These are phyloP conservation scores for Cheilosia scutellata DNA, from an alignment of 2,888 invertebrate species.

Conservation along the genomic window DNA sequence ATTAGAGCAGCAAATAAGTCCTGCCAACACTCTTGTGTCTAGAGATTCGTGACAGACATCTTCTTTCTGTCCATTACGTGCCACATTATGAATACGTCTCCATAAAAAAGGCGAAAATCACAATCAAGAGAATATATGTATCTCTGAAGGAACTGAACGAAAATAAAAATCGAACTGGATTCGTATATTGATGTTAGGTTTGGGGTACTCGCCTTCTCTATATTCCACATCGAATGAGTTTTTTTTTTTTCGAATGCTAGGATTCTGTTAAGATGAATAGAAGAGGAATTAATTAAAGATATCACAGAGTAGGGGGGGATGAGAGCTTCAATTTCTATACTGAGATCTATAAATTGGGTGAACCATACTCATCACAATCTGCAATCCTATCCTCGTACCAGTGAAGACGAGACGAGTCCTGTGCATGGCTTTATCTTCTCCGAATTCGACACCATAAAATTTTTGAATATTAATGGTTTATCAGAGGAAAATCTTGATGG, in stretches of 20 bases:
- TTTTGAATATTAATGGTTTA: slow-evolving; percentile 59
- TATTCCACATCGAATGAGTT: slow-evolving; percentile 8
- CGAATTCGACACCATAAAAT: slow-evolving; percentile 64
- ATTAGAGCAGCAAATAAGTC: slow-evolving; percentile 39
- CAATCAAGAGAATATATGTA: slow-evolving; percentile 9
- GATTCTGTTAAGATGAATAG: slow-evolving; percentile 45
- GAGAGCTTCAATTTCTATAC: slow-evolving; percentile 21
- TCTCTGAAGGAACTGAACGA: slow-evolving; percentile 11
- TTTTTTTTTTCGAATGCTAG: slow-evolving; percentile 35
- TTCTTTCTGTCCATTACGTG: slow-evolving; percentile 46
- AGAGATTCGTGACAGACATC: background rate
- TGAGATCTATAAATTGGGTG: slow-evolving; percentile 5
- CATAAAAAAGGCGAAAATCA: slow-evolving; percentile 2
- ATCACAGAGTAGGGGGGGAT: background rate
- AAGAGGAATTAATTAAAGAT: slow-evolving; percentile 53
- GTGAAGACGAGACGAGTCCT: slow-evolving; percentile 1
- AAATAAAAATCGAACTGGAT: background rate
- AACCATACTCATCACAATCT: slow-evolving; percentile 44
- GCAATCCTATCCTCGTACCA: slow-evolving; percentile 28
- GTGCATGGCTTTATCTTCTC: slow-evolving; percentile 47
- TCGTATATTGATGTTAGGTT: background rate
- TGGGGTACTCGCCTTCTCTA: background rate
- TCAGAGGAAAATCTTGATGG: slow-evolving; percentile 20
- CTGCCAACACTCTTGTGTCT: background rate
- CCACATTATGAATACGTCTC: slow-evolving; percentile 54